A percentile compares a stretch with the other conserved stretches of the same genome.
Evolutionary conservation across 2,113 vertebrate genomes (phyloP).

Genomic region (Corythoichthys haematopterus): DNA sequence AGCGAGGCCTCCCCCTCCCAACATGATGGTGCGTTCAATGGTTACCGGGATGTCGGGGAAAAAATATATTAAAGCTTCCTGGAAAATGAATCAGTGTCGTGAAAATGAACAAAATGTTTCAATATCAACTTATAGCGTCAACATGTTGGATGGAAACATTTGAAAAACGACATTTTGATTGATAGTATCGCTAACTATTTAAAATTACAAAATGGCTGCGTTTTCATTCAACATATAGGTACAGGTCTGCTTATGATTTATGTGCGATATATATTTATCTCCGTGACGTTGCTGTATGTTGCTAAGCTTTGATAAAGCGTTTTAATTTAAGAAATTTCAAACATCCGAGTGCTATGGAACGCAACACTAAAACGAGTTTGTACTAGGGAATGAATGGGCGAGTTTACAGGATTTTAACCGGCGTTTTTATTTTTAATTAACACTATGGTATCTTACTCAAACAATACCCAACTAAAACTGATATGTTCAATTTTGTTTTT

Average conservation of each 20-base stretch:
- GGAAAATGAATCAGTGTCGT: no score
- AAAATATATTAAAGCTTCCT: not conserved
- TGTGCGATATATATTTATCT: not conserved
- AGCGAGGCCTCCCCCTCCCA: not conserved
- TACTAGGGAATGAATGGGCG: conserved; percentile 30
- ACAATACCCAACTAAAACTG: not conserved
- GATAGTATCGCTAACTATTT: not conserved
- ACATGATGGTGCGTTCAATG: not conserved
- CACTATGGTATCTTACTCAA: not conserved
- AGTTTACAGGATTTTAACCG: not conserved
- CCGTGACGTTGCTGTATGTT: not conserved
- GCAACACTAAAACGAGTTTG: conserved; percentile 19
- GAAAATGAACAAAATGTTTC: no score
- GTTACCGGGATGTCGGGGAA: not conserved
- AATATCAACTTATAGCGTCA: no score
- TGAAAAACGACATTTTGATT: not conserved
- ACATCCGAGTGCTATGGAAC: not conserved
- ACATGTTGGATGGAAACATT: not conserved
- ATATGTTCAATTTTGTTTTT: not conserved
- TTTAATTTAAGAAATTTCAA: not conserved
- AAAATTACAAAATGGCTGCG: not conserved
- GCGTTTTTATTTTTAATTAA: not conserved
- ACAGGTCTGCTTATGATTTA: no score
- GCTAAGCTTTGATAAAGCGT: not conserved
- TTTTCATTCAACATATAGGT: not conserved